Evolutionary conservation across 2,113 vertebrate species (phyloP), one percentile per base, ranked within the genome.

Genomic region (Atherinomorus stipes): DNA sequence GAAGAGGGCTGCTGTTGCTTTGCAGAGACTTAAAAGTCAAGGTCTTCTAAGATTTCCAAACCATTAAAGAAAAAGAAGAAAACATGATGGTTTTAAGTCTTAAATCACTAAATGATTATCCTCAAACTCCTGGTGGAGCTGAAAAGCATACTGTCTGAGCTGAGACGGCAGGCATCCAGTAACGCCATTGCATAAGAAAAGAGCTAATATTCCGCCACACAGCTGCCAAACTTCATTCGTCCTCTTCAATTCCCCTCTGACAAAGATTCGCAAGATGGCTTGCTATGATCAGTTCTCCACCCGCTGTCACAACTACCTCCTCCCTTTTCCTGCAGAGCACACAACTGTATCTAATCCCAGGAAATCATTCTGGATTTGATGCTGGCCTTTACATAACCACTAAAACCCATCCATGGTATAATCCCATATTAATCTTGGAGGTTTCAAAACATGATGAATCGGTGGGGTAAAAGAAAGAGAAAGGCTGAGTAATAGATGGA

Each of bases 301-400:
- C 83, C 80, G 72, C 50, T 31, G 49, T 62, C 16, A 4, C 62
- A 1, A 12, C 58, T 12, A 6, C 66, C 72, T 68, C 83, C 81
- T 74, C 80, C 76, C 84, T 61, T 71, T 82, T 45, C 12, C 76
- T n/a, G 57, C 61, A 72, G 71, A 85, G 79, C 74, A 72, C 64
- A 76, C 73, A 53, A 68, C 74, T 34, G 47, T 44, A 86, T 89
- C 64, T 94, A 96, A 96, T 95, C 94, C 88, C 79, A 78, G 82
- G 84, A 93, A 95, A 92, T 94, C 89, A 94, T 83, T 91, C 34
- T 56, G 87, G 86, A 79, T 78, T 74, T 60, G 81, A 76, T 25
- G 75, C 91, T 90, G 86, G 88, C 88, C 94, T 86, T 95, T 95
- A 96, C 71, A 83, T 95, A 95, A 96, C 91, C 72, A 80, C 89